Evolutionary conservation across 2,888 invertebrate genomes (phyloP).

Genomic region (Lasioglossum calceatum): DNA sequence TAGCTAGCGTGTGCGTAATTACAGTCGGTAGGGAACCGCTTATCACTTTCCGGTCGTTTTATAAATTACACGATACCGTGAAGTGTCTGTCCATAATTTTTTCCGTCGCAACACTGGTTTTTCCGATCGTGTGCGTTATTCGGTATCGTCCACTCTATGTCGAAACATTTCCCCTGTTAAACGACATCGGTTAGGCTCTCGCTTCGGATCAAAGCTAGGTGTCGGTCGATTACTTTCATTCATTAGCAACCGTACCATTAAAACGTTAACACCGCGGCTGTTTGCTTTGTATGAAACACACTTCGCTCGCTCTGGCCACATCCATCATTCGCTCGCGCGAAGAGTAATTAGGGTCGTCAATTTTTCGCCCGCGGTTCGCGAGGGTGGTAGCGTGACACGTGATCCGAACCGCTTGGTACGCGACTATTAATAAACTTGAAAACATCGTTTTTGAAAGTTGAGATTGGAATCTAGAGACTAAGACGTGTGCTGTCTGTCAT

Average conservation of each 20-base stretch:
- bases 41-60: slow-evolving; percentile 19
- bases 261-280: slow-evolving; percentile 20
- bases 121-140: neutral
- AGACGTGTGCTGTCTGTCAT: slow-evolving; percentile 73
- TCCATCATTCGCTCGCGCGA: slow-evolving; percentile 29
- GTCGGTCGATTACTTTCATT: slow-evolving; percentile 25
- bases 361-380: slow-evolving; percentile 23
- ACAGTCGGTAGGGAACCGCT: neutral
- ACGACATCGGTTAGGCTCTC: neutral
- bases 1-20: slow-evolving; percentile 18
- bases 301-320: neutral
- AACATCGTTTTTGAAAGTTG: slow-evolving; percentile 64
- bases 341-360: slow-evolving; percentile 35
- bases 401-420: slow-evolving; percentile 20
- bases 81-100: neutral
- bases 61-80: neutral
- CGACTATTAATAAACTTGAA: slow-evolving; percentile 51
- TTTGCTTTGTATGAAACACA: slow-evolving; percentile 12
- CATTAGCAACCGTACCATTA: slow-evolving; percentile 17
- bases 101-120: neutral
- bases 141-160: neutral
- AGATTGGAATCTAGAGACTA: slow-evolving; percentile 70
- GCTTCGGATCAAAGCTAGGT: neutral
- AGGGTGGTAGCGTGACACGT: slow-evolving; percentile 18
- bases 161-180: neutral